Conservation (phyloP, 2,888 invertebrate genomes). For the Caenorhabditis sp. region DNA sequence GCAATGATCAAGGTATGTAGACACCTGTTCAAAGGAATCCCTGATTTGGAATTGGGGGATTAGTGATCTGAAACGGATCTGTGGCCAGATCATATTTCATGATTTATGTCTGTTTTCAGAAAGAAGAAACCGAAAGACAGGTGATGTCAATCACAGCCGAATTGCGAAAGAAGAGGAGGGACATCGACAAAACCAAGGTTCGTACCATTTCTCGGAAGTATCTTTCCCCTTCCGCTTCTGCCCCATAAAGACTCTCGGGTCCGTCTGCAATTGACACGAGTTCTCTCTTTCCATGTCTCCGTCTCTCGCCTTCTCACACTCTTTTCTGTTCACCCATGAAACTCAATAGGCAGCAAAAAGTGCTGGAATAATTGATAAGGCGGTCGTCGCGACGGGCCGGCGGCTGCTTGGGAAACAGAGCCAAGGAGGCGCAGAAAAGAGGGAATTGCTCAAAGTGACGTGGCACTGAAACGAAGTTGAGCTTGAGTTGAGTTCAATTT, state of each 20-base stretch:
- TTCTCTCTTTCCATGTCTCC: constrained; percentile 29
- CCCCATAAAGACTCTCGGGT: constrained; percentile 5
- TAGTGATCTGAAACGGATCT: background rate
- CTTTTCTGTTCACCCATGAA: constrained; percentile 43
- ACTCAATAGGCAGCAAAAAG: constrained; percentile 54
- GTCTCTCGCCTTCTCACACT: constrained; percentile 14
- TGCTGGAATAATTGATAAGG: constrained; percentile 62
- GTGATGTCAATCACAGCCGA: constrained; percentile 73
- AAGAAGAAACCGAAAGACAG: constrained; percentile 78
- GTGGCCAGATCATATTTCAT: background rate
- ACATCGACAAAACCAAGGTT: constrained; percentile 76
- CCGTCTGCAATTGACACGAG: constrained; percentile 36
- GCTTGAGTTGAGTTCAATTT: constrained; percentile 46
- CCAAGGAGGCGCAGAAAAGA: background rate
- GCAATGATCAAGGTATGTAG: constrained; percentile 73
- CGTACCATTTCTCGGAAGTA: no score
- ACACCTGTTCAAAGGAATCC: constrained; percentile 23
- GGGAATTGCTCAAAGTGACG: constrained; percentile 26
- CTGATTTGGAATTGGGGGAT: background rate
- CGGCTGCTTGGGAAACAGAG: constrained; percentile 47
- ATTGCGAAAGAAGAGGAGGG: constrained; percentile 70
- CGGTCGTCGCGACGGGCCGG: constrained; percentile 28
- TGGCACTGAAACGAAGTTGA: constrained; percentile 22
- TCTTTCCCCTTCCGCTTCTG: constrained; percentile 1
- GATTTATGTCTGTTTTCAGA: constrained; percentile 64